A percentile compares a stretch with the other conserved stretches of the same genome.
Conservation (phyloP, 2,888 invertebrate species). For the Metalampra italica region DNA sequence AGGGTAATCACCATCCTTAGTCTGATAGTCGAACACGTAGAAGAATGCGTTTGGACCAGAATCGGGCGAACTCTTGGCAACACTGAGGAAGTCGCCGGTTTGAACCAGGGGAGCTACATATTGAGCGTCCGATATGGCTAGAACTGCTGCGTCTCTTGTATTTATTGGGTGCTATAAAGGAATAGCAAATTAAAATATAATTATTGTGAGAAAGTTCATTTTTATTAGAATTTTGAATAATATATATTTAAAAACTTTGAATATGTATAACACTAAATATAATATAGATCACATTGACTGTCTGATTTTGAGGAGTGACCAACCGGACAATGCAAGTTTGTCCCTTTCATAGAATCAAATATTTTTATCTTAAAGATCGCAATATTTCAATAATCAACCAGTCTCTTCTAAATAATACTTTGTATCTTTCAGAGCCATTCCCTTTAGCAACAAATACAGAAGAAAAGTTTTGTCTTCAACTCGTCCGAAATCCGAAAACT, state of each 20-base stretch:
- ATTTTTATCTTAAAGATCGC: too few relatives aligned
- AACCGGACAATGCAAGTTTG: too few relatives aligned
- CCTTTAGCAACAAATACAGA: too few relatives aligned
- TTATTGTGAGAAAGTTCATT: background rate
- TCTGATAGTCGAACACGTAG: slow-evolving; percentile 95
- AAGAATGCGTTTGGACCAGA: slow-evolving; percentile 89
- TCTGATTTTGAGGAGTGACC: too few relatives aligned
- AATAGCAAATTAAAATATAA: slow-evolving; percentile 1
- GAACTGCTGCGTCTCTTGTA: slow-evolving; percentile 93
- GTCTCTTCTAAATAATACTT: too few relatives aligned
- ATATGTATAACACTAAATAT: too few relatives aligned
- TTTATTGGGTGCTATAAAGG: slow-evolving; percentile 87
- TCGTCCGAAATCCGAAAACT: slow-evolving; percentile 4
- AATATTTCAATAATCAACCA: too few relatives aligned
- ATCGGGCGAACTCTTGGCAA: slow-evolving; percentile 75
- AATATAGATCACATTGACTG: too few relatives aligned
- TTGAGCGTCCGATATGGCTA: slow-evolving; percentile 95
- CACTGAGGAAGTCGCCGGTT: slow-evolving; percentile 86
- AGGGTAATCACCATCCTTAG: slow-evolving; percentile 93
- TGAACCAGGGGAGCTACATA: slow-evolving; percentile 95
- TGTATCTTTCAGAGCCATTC: too few relatives aligned
- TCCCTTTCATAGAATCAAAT: too few relatives aligned
- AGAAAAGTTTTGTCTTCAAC: background rate
- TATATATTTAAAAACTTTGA: too few relatives aligned
- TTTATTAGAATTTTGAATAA: too few relatives aligned